phyloP scores from a whole-genome alignment of 1,140 invertebrate genomes.

The Ladona fulva region DNA sequence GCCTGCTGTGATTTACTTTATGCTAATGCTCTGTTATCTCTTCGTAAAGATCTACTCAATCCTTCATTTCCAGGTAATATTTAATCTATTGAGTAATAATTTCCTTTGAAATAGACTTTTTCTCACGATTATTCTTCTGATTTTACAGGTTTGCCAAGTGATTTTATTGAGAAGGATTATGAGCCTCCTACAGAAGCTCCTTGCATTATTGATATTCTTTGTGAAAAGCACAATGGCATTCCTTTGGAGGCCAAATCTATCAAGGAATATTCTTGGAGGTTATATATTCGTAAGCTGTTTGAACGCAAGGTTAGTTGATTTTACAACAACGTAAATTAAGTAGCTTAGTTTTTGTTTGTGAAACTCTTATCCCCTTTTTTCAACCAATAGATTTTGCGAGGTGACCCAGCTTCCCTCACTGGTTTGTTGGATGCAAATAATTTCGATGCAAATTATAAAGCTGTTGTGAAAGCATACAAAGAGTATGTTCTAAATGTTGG shows the following conservation, averaged over 20 bases:
- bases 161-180: slow-evolving; percentile 60
- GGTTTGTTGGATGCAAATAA: slow-evolving; percentile 59
- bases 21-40: slow-evolving; percentile 70
- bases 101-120: background rate
- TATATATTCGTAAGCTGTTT: slow-evolving; percentile 70
- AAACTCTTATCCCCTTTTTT: background rate
- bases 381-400: slow-evolving; percentile 41
- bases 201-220: slow-evolving; percentile 77
- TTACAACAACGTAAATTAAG: background rate
- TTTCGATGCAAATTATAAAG: slow-evolving; percentile 75
- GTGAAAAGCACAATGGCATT: slow-evolving; percentile 69
- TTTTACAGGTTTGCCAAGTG: slow-evolving; percentile 55
- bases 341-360: slow-evolving; percentile 25
- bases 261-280: slow-evolving; percentile 81
- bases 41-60: slow-evolving; percentile 78
- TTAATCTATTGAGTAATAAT: slow-evolving; percentile 16
- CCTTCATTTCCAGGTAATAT: slow-evolving; percentile 64
- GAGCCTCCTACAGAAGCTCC: slow-evolving; percentile 53
- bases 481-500: slow-evolving; percentile 82
- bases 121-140: slow-evolving; percentile 20
- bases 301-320: slow-evolving; percentile 52
- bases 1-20: slow-evolving; percentile 87
- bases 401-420: slow-evolving; percentile 50
- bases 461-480: slow-evolving; percentile 81
- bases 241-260: slow-evolving; percentile 79